phyloP scores from a whole-genome alignment of 2,888 invertebrate species.

The Miltochrista miniata region DNA sequence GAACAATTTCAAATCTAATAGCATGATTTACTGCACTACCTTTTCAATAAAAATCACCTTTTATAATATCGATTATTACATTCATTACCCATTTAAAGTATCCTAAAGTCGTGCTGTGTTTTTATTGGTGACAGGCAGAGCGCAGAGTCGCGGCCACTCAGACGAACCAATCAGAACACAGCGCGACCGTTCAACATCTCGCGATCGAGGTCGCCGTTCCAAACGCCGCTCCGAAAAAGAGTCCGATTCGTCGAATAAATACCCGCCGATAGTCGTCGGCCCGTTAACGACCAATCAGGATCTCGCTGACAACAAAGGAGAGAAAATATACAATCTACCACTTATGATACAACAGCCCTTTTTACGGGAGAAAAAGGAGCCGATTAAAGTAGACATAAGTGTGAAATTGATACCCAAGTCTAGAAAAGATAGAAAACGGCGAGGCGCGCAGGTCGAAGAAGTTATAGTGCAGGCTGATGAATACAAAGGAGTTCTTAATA shows the following conservation, averaged over 20 bases:
- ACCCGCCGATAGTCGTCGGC: constrained; percentile 74
- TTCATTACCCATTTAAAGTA: constrained; percentile 72
- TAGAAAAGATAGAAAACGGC: constrained; percentile 69
- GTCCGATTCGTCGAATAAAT: constrained; percentile 84
- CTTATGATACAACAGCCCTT: constrained; percentile 84
- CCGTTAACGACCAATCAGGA: constrained; percentile 80
- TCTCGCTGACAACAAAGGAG: constrained; percentile 70
- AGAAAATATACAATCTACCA: constrained; percentile 75
- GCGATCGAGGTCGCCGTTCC: constrained; percentile 66
- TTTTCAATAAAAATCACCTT: constrained; percentile 25
- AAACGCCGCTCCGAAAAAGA: constrained; percentile 80
- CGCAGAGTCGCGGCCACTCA: constrained; percentile 81
- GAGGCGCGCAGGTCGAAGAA: constrained; percentile 61
- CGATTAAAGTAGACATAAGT: constrained; percentile 90
- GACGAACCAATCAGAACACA: constrained; percentile 84
- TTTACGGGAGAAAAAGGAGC: constrained; percentile 86
- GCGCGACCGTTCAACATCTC: constrained; percentile 75
- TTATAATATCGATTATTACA: constrained; percentile 31
- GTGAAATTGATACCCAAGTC: constrained; percentile 88
- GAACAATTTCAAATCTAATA: constrained; percentile 68
- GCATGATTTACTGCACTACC: constrained; percentile 56
- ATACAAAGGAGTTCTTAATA: constrained; percentile 65
- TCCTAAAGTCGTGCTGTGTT: constrained; percentile 83
- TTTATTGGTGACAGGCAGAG: constrained; percentile 83
- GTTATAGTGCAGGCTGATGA: constrained; percentile 50